Base-by-base conservation (phyloP, 64 coral and sea anemone species). In the Montipora sp. region DNA sequence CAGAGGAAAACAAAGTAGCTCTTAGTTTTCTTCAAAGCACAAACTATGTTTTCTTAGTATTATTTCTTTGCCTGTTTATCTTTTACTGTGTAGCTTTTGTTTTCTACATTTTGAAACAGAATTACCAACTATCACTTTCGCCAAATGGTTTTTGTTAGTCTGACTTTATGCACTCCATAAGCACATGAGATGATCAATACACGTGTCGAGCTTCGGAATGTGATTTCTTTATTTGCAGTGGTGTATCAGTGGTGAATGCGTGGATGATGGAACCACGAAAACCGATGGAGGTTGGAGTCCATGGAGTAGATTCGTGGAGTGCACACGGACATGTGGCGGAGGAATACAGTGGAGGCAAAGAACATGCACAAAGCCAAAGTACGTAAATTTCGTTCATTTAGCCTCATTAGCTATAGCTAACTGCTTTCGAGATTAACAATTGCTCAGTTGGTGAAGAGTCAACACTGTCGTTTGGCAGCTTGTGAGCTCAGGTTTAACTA, bases 181-280 rank as follows among this genome's bases (percentile, higher is more conserved):
- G 11, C 53, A 57, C 1, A 36, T 11, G 53, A 57, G 53, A 57
- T 57, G 53, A 23, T 75, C 73, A 75, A 75, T 75, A 75, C 73
- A 57, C 53, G 11, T 5, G 7, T 57, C 36, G 36, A 36, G 51
- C 36, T 77, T 47, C 5, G 12, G 47, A 11, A 75, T 46, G 6
- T 27, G 22, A 75, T 46, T 77, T 20, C 68, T 11, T 71, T 71
- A 15, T n/a, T 61, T 84, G 8, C 15, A 98, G 96, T 98, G 96
- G 94, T 98, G 96, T 59, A 98, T 98, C 44, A 91, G 78, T 21
- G 96, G 94, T 2, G 87, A 91, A 57, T 98, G 96, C 77, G 94
- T 98, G 11, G 90, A 95, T 24, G 94, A 98, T 66, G 96, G 96
- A 2, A 90, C 94, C 4, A 81, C 80, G 22, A 90, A 93, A 36